Base-by-base conservation (phyloP, 1,140 invertebrate genomes). In the Drosophila azteca region DNA sequence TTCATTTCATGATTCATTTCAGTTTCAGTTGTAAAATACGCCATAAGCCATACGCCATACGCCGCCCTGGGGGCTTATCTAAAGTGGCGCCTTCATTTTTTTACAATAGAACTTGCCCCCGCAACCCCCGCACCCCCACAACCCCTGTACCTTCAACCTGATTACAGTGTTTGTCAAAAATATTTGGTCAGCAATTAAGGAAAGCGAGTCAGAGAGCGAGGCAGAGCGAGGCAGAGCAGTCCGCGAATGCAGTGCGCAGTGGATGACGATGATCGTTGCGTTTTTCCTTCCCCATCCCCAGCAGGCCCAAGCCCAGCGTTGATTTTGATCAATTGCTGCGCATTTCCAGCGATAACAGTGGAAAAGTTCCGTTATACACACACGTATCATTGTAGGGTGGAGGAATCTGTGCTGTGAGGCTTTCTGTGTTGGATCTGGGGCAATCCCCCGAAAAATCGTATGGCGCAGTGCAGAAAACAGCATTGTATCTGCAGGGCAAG, bases 81-180 rank as follows among this genome's bases (percentile, higher is more conserved):
- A 6, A n/a, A 31, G 11, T 39, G 49, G 15, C 31, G n/a, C 35
- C 20, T 17, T 26, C 5, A 26, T 26, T 26, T 26, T 26, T 26
- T 5, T 26, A 26, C 24, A 26, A 26, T 26, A 26, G 24, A 26
- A 26, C 24, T 4, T 0, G 4, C 24, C 24, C 24, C 24, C 24
- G 4, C 24, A 24, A 0, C 24, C 24, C 24, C 24, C 24, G 5
- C 0, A 2, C 9, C 17, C 1, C 31, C 8, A 13, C 31, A 1
- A 2, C 17, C 51, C 24, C 9, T 6, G n/a, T 9, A n/a, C 41
- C 2, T 31, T 57, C 45, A 48, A 48, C 61, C 81, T 81, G 74
- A 87, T 87, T 87, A 81, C 70, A 72, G 43, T 87, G 64, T 85
- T 85, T 85, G 82, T 75, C 63, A 63, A 87, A 87, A 85, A 82